Conservation (phyloP, 2,113 vertebrate genomes). For the Alaudala cheleensis region DNA sequence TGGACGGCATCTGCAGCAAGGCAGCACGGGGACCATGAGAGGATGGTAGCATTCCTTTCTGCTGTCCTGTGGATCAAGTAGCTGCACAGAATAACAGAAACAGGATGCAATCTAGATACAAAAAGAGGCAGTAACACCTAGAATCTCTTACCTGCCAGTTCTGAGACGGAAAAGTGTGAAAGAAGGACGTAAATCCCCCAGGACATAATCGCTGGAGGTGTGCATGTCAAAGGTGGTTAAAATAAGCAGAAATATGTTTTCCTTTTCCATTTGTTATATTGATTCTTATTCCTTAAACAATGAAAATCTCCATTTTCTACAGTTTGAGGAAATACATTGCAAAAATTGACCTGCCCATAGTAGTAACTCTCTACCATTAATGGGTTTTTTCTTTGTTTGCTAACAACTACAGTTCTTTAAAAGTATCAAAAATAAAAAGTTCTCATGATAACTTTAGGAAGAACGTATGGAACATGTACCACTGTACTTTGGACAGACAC, state of each 20-base stretch:
- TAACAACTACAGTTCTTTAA: background rate
- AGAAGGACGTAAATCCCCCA: background rate
- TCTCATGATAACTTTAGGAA: background rate
- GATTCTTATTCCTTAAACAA: background rate
- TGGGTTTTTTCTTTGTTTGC: background rate
- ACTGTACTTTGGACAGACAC: background rate
- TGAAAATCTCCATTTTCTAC: background rate
- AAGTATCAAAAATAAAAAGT: background rate
- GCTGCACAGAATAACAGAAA: background rate
- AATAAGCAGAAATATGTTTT: background rate
- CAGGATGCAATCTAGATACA: background rate
- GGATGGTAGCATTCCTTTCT: background rate
- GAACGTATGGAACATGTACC: background rate
- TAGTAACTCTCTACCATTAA: background rate
- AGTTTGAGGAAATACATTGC: background rate
- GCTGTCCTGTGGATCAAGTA: background rate
- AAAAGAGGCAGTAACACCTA: background rate
- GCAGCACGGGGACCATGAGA: rapidly evolving
- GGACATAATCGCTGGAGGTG: background rate
- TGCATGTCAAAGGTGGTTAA: background rate
- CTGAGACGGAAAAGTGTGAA: background rate
- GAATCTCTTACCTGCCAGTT: background rate
- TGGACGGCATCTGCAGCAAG: background rate
- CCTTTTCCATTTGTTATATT: background rate
- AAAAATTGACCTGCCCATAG: background rate